phyloP scores from a whole-genome alignment of 2,888 invertebrate species.

The Trachelus iudaicus region DNA sequence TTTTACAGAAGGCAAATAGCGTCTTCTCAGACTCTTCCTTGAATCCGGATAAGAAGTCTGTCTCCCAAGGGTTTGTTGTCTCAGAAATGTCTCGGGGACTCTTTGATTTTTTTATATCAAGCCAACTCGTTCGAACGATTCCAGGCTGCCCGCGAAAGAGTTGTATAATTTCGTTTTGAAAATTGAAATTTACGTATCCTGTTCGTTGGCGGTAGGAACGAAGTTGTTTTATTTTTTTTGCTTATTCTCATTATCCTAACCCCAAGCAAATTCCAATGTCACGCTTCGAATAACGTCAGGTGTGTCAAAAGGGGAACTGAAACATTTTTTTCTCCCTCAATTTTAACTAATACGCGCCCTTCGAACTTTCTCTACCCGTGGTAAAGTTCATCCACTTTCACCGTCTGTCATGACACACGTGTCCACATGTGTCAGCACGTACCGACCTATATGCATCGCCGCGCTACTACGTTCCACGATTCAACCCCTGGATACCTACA shows the following conservation, averaged over 20 bases:
- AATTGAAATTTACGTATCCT: not conserved
- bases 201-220: not conserved
- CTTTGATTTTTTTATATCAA: not conserved
- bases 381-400: not conserved
- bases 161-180: not conserved
- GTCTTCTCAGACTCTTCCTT: not conserved
- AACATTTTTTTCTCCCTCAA: not conserved
- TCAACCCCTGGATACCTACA: not conserved
- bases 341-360: not conserved
- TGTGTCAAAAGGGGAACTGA: not conserved
- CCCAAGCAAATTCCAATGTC: not conserved
- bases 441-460: not conserved
- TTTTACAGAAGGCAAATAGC: not conserved
- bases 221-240: not conserved
- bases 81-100: not conserved
- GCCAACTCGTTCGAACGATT: not conserved
- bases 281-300: not conserved
- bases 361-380: not conserved
- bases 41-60: not conserved
- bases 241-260: not conserved
- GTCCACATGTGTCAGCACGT: not conserved
- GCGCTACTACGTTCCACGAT: not conserved
- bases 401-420: not conserved
- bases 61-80: not conserved
- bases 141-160: not conserved